Base-by-base conservation (phyloP, 2,888 invertebrate species). In the Lysandra bellargus region DNA sequence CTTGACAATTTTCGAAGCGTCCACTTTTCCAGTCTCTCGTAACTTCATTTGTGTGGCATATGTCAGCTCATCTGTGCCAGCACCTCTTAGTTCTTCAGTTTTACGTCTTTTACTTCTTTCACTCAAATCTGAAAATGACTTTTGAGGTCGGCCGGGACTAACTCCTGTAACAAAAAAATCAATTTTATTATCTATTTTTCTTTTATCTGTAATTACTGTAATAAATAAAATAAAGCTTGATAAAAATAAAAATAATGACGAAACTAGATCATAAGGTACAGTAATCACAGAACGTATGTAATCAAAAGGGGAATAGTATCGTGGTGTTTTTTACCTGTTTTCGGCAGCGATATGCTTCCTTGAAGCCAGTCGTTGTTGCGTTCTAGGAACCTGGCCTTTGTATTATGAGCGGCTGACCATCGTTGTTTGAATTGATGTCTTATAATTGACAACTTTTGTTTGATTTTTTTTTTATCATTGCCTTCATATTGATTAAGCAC, bases 31-130 rank as follows among this genome's bases (percentile, higher is more conserved):
- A 17, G 79, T 61, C 60, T 81, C 74, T 75, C 81, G 79, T 7
- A 83, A 80, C 75, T 80, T 80, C 80, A 82, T 80, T 78, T 81
- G 81, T 72, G 80, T 80, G 53, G 83, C 82, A 75, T 82, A 81
- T 14, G 79, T 76, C 72, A 82, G 57, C 76, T 79, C 81, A 76
- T 80, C 79, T 74, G 14, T 1, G n/a, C 78, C 60, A 40, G 61
- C 44, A 33, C 78, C 64, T 77, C 81, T 78, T 23, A 23, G 23
- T 23, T 23, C 23, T 23, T 23, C 23, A 23, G 23, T 23, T 23
- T 23, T 23, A 23, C 23, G 23, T 23, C 23, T 23, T 23, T 23
- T 23, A 23, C 23, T 23, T 23, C 23, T 23, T 23, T 23, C 23
- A 23, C 23, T 23, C 0, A 23, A 23, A 0, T 23, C 23, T 23